phyloP scores from a whole-genome alignment of 2,888 invertebrate genomes.

The Protonemura montana region DNA sequence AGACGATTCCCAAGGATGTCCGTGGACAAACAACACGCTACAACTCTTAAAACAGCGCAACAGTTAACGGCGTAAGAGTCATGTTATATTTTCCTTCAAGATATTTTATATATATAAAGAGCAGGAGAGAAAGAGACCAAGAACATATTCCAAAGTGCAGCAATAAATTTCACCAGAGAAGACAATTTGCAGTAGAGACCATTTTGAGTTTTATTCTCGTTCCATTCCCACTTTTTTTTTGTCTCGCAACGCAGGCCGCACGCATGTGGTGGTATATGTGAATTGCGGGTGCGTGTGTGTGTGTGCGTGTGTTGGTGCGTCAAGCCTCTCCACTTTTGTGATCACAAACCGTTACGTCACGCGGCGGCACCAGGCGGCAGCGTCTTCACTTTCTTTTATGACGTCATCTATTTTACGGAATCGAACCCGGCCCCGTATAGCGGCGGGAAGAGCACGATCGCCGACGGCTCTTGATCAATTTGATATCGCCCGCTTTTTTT shows the following conservation, averaged over 20 bases:
- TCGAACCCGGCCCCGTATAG: conserved; percentile 1
- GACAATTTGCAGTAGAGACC: conserved; percentile 40
- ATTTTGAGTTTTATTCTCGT: conserved; percentile 36
- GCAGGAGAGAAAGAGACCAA: background rate
- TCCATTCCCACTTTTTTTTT: conserved; percentile 9
- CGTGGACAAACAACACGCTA: background rate
- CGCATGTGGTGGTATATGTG: background rate
- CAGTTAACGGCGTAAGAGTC: conserved; percentile 12
- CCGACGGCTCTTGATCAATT: background rate
- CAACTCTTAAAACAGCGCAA: background rate
- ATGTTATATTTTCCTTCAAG: conserved; percentile 9
- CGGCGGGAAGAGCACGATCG: background rate
- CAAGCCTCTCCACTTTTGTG: conserved; percentile 40
- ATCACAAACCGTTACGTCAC: conserved; percentile 33
- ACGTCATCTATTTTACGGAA: conserved; percentile 35
- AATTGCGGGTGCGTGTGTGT: background rate
- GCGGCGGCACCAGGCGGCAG: background rate
- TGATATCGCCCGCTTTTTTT: background rate
- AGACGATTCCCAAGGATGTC: background rate
- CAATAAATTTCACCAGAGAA: conserved; percentile 33
- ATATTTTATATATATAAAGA: background rate
- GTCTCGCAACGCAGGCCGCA: background rate
- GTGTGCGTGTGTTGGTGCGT: conserved; percentile 13
- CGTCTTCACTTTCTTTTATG: conserved; percentile 37
- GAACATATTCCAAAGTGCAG: conserved; percentile 27